These are phyloP conservation scores for Perca fluviatilis DNA, from an alignment of 2,113 vertebrate genomes.

Conservation along the genomic window DNA sequence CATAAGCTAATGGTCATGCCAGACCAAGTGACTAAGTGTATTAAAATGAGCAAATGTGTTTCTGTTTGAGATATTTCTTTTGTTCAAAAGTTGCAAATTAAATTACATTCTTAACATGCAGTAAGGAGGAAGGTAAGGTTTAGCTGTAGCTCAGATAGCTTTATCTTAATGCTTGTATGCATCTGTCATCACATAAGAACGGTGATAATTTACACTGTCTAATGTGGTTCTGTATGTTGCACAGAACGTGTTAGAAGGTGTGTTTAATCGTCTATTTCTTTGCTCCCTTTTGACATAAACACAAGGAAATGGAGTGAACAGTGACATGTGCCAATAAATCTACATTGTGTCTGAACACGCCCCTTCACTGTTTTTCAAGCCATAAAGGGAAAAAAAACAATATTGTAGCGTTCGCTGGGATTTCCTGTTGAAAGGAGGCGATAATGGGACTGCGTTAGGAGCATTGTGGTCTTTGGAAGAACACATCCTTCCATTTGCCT, in stretches of 20 bases:
- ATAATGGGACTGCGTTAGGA: neutral
- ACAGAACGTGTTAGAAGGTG: neutral
- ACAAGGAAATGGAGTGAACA: conserved; percentile 55
- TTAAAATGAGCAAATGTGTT: too few relatives aligned
- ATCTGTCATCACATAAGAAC: neutral
- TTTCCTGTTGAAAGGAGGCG: conserved; percentile 29
- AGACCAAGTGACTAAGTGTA: too few relatives aligned
- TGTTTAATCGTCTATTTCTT: conserved; percentile 7
- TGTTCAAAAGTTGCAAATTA: too few relatives aligned
- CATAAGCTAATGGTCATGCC: too few relatives aligned
- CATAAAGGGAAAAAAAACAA: conserved; percentile 36
- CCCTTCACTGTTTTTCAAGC: conserved; percentile 12
- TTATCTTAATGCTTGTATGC: neutral
- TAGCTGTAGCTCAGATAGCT: neutral
- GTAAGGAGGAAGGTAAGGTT: too few relatives aligned
- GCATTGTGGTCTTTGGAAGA: neutral
- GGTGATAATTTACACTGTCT: neutral
- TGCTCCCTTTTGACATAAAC: conserved; percentile 21
- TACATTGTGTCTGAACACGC: neutral
- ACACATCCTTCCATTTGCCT: conserved; percentile 9
- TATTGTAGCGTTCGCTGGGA: neutral
- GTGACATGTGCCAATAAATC: conserved; percentile 37
- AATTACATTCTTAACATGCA: too few relatives aligned
- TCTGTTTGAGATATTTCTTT: too few relatives aligned
- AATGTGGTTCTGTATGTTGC: neutral